Base-by-base conservation (phyloP, 2,888 invertebrate genomes). In the Psylliodes chrysocephalus region DNA sequence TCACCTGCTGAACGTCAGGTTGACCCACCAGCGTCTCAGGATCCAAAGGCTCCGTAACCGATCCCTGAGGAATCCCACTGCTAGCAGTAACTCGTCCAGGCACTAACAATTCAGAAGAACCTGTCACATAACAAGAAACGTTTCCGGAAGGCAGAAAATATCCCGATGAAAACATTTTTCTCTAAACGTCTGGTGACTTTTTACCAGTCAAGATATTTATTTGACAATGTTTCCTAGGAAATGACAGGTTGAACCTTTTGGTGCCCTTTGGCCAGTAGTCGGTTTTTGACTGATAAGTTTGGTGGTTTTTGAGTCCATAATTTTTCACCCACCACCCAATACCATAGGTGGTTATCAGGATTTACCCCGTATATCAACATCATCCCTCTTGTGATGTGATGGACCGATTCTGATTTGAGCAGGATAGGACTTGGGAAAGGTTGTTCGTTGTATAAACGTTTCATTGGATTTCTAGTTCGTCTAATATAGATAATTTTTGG, bases 1-100 rank as follows among this genome's bases (percentile, higher is more conserved):
- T 63, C 77, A 82, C 82, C 75, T 82, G 82, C 49, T 81, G 78
- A 38, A 80, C 64, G 55, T 81, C 80, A n/a, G 76, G 74, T 63
- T 76, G 75, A 22, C 82, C 82, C 25, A 73, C 46, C n/a, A 82
- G 70, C 40, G 60, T 67, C 10, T 67, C 67, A 8, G 79, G 72
- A 35, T 79, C 76, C 47, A 82, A 79, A 1, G 77, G 74, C 18
- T 71, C 70, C 2, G 79, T 75, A 66, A 77, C 70, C 17, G 80
- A 72, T 51, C 82, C 82, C 70, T 80, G 81, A 18, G 78, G 76
- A 63, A 82, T 80, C 54, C 64, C 66, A 3, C 72, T 73, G 55
- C 77, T 68, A 5, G 82, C 78, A 19, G 77, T 79, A 22, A 81
- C 81, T 66, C 78, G 75, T 60, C 82, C 81, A 8, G 81, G 81